phyloP scores from a whole-genome alignment of 2,113 vertebrate genomes.

The Gyps fulvus region DNA sequence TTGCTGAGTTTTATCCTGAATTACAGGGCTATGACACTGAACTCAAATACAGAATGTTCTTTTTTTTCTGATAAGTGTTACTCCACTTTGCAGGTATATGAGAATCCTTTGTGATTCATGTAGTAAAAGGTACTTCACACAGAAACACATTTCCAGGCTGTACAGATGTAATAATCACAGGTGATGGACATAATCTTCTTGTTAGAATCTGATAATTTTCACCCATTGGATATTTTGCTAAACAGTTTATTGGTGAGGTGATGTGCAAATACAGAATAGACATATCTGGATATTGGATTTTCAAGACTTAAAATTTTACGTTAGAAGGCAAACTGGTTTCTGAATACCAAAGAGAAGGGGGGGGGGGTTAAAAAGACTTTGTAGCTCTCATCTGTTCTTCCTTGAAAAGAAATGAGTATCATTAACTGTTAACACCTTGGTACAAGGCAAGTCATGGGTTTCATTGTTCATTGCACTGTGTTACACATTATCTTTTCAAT shows the following conservation, averaged over 20 bases:
- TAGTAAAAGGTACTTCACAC: neutral
- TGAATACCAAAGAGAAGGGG: neutral
- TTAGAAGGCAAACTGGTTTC: slow-evolving; percentile 47
- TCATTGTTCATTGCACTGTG: neutral
- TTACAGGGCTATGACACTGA: neutral
- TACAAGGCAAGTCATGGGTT: neutral
- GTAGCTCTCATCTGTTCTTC: slow-evolving; percentile 3
- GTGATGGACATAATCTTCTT: neutral
- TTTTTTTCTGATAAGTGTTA: neutral
- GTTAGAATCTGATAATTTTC: neutral
- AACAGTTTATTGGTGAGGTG: neutral
- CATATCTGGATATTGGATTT: neutral
- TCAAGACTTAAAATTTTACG: slow-evolving; percentile 43
- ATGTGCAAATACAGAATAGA: neutral
- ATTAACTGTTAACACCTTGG: neutral
- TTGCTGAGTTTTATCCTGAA: neutral
- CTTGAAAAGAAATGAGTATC: neutral
- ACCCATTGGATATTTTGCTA: neutral
- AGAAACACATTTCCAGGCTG: neutral
- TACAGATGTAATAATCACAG: neutral
- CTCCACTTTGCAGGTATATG: neutral
- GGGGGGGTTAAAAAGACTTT: neutral
- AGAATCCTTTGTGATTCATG: neutral
- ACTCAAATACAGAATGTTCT: neutral
- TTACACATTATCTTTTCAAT: neutral